phyloP scores from a whole-genome alignment of 2,888 invertebrate genomes.

The Phengaris alcon region DNA sequence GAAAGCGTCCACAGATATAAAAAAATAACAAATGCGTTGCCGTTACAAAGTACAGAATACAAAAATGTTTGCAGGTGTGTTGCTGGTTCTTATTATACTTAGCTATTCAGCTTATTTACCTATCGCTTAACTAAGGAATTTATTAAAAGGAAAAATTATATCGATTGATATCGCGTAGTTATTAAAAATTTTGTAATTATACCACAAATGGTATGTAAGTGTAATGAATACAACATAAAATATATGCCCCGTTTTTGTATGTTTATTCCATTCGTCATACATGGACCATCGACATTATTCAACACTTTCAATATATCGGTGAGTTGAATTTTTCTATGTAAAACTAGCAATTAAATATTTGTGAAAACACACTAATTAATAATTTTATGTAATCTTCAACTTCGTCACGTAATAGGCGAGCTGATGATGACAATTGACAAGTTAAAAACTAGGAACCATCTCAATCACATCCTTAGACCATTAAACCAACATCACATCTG shows the following conservation, averaged over 20 bases:
- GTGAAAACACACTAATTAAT: too few species aligned
- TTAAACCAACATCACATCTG: too few species aligned
- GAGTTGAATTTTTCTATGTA: too few species aligned
- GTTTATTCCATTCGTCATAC: background rate
- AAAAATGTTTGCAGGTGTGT: background rate
- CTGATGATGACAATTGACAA: too few species aligned
- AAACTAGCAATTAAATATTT: too few species aligned
- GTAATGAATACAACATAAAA: background rate
- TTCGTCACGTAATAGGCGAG: too few species aligned
- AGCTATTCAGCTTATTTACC: background rate
- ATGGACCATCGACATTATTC: too few species aligned
- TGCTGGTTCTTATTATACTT: background rate
- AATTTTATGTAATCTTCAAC: too few species aligned
- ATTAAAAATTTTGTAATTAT: background rate
- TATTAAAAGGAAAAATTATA: background rate
- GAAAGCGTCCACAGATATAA: too few species aligned
- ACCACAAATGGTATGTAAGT: background rate
- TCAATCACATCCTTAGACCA: too few species aligned
- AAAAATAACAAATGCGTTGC: background rate
- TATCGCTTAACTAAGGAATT: background rate
- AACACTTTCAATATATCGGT: too few species aligned
- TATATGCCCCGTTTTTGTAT: constrained; percentile 1
- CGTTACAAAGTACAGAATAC: background rate
- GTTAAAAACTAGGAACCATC: too few species aligned
- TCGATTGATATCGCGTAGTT: constrained; percentile 4